Percentiles rank a stretch among this genome's conserved stretches.
Evolutionary conservation across 2,888 invertebrate genomes (phyloP).

Genomic region (Leptinotarsa haldemani): DNA sequence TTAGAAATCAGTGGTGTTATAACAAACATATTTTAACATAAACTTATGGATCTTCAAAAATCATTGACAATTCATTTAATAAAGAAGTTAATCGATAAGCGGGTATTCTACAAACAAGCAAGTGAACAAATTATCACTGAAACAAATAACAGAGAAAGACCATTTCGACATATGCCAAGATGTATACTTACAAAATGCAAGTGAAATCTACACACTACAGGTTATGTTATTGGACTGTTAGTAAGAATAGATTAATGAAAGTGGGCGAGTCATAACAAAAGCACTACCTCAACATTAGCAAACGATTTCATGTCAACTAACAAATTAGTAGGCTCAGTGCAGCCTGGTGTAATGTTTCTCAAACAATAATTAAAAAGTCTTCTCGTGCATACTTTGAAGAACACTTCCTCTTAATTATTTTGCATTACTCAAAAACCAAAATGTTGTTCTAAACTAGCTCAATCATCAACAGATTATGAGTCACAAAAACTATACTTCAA

Average conservation of each 20-base stretch:
- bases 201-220: neutral
- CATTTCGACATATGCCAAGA: neutral
- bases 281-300: slow-evolving; percentile 1
- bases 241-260: neutral
- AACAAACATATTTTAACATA: no score
- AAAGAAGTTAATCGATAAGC: neutral
- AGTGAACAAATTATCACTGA: neutral
- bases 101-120: neutral
- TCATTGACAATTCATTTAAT: no score
- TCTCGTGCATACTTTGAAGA: neutral
- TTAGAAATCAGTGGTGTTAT: no score
- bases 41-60: no score
- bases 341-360: slow-evolving; percentile 4
- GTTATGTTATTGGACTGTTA: slow-evolving; percentile 9
- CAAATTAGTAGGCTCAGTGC: slow-evolving; percentile 7
- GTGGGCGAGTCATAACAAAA: slow-evolving; percentile 3
- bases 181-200: neutral
- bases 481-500: neutral
- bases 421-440: slow-evolving; percentile 12
- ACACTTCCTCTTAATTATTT: neutral
- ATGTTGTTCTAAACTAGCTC: slow-evolving; percentile 4
- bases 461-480: neutral
- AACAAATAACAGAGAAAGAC: neutral
- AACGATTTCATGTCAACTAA: neutral
- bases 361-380: neutral